Evolutionary conservation across 2,113 vertebrate genomes (phyloP), one percentile per base, ranked within the genome.

Genomic region (Ceyx cyanopectus): DNA sequence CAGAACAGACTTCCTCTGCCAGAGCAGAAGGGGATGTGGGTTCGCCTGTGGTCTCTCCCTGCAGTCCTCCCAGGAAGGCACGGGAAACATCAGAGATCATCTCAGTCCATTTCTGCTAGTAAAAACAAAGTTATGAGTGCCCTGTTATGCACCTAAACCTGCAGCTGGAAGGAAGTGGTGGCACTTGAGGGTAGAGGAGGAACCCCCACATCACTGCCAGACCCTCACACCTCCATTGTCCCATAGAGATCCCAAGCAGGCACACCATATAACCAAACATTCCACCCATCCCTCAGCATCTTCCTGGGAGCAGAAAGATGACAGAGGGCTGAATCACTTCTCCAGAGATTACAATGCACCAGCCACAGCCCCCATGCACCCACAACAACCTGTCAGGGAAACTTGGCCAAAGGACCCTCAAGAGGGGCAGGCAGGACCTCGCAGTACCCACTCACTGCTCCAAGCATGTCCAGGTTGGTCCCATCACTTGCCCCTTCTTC

Each of bases 141-240:
- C 61, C n/a, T 2, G 1, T 2, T 1, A 26, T 24, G 66, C 9
- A 6, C 30, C 24, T 12, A 12, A 11, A 23, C 26, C 72, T 26
- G 12, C 1, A 2, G 53, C 40, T 15, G 3, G 10, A 61, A 79
- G 45, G 75, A 93, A 87, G 11, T 1, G 1, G n/a, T 68, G 43
- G 29, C 3, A 6, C 43, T 30, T 18, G 21, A 15, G 18, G 20
- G 30, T 16, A 29, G 29, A 82, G 30, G 4, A 60, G 43, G 19
- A 82, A 45, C 34, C 18, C 29, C 21, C 45, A 17, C 8, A 3
- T n/a, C 1, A 1, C 74, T 75, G 70, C n/a, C 3, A 2, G 63
- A 24, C 23, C 11, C 40, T 51, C 1, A 0, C 6, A 24, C 2
- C 56, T 26, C 34, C 0, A 0, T 26, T 73, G 30, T 5, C 18